These are phyloP conservation scores for Oscheius sp. DNA, from an alignment of 2,888 invertebrate species.

Conservation along the genomic window DNA sequence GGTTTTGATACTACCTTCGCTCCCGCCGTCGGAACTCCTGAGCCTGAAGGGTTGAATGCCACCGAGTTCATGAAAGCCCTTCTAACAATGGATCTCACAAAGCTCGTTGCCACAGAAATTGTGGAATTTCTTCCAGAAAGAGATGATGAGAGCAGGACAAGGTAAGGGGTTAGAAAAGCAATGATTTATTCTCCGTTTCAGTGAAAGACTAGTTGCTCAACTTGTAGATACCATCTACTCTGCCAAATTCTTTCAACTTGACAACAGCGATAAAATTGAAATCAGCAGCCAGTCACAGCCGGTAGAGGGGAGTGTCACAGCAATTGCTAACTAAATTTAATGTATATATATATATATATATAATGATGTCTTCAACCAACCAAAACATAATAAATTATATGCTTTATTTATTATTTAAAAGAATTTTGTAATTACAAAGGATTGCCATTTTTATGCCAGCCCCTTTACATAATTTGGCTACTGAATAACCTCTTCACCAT, in stretches of 20 bases:
- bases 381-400: background rate
- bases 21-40: slow-evolving; percentile 64
- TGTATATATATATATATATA: background rate
- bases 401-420: background rate
- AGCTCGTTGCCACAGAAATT: slow-evolving; percentile 60
- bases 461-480: too few relatives aligned
- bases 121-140: slow-evolving; percentile 62
- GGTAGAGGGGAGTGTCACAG: background rate
- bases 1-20: slow-evolving; percentile 61
- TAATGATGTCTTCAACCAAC: too few relatives aligned
- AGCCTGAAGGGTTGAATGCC: slow-evolving; percentile 59
- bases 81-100: slow-evolving; percentile 52
- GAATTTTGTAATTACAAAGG: background rate
- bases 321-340: background rate
- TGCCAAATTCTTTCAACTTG: slow-evolving; percentile 53
- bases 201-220: slow-evolving; percentile 58
- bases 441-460: too few relatives aligned
- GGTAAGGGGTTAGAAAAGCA: slow-evolving; percentile 19
- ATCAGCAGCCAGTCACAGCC: slow-evolving; percentile 1
- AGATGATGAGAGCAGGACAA: slow-evolving; percentile 54
- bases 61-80: slow-evolving; percentile 61
- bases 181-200: slow-evolving; percentile 27
- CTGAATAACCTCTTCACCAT: too few relatives aligned
- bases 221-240: slow-evolving; percentile 60
- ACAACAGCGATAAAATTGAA: slow-evolving; percentile 18